Base-by-base conservation (phyloP, 2,797 vertebrate genomes). In the Microchirus variegatus region DNA sequence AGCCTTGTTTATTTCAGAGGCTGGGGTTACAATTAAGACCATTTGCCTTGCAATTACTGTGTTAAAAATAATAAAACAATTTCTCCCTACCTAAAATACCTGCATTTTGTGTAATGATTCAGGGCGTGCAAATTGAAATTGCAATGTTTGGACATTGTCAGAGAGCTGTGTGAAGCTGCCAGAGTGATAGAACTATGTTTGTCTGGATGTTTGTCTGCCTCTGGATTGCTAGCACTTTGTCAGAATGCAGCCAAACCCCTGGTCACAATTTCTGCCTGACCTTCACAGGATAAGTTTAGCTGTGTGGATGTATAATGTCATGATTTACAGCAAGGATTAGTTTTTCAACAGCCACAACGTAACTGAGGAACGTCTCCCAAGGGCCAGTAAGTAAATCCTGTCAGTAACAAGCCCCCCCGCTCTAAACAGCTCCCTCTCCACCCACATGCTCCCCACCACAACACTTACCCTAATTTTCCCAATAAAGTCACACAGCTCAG, bases 11-110 rank as follows among this genome's bases (percentile, higher is more conserved):
- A 94, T 94, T 94, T 92, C 91, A 89, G 89, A 90, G 91, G 85
- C 91, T 85, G 90, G 89, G 88, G 86, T 91, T 93, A 92, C 91
- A 94, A 93, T 94, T 93, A 94, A 93, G 87, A 90, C 69, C 89
- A 93, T 93, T 92, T 90, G 89, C 90, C 88, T 92, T 93, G 87
- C 91, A 94, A 94, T 94, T 94, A 92, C 89, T 86, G 90, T 86
- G 93, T 93, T 94, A 93, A 94, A 93, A 93, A 93, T 93, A 93
- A 93, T 93, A 90, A 93, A 92, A 93, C 90, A 91, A 86, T 91
- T 92, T 90, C 83, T 45, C 82, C 80, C 74, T 81, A 89, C 87
- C 86, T 89, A 86, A 91, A 90, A 90, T 91, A 90, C 88, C 88
- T 91, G 89, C 78, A 81, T 90, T 86, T 86, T 83, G 83, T 88